phyloP scores from a whole-genome alignment of 1,140 invertebrate genomes.

The Cataglyphis hispanica region DNA sequence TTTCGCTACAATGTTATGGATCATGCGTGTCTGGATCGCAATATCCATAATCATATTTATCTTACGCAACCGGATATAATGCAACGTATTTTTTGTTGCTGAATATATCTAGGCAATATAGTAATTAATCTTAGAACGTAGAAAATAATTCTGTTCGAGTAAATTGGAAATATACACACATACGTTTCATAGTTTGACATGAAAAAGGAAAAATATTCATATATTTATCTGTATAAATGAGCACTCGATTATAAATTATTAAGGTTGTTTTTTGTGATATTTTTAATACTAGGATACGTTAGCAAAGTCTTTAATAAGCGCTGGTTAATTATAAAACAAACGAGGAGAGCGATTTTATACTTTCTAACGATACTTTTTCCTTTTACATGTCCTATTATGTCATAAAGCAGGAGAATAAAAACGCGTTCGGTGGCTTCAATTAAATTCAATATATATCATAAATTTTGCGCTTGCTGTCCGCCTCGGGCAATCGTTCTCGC shows the following conservation, averaged over 20 bases:
- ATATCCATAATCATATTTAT: conserved; percentile 9
- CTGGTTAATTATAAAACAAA: background rate
- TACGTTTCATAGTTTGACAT: background rate
- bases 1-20: background rate
- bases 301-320: background rate
- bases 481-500: background rate
- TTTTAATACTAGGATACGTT: background rate
- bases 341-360: background rate
- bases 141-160: background rate
- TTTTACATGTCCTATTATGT: conserved; percentile 2
- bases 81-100: background rate
- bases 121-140: background rate
- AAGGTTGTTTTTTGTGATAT: background rate
- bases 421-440: conserved; percentile 10
- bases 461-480: conserved; percentile 20
- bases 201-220: background rate
- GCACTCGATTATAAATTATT: background rate
- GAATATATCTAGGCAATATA: background rate
- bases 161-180: background rate
- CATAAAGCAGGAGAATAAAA: background rate
- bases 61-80: background rate
- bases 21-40: background rate
- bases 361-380: background rate
- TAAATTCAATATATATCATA: conserved; percentile 33
- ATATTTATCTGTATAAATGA: background rate